Conservation (phyloP, 2,113 vertebrate species). For the Nannobrachium achirus region DNA sequence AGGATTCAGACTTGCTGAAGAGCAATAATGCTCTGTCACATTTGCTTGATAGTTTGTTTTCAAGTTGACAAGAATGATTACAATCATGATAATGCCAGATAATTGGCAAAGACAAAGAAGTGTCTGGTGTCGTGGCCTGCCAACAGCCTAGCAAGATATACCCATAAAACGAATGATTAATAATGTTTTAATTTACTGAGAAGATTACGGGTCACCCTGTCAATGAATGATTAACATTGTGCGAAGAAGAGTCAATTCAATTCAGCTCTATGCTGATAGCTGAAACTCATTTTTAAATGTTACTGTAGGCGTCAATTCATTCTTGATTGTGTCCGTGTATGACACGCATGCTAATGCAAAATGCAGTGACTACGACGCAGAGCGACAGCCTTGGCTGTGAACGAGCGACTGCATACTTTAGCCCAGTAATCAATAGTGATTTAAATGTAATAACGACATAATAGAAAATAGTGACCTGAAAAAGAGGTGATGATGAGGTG, state of each 20-base stretch:
- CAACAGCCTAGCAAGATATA: background rate
- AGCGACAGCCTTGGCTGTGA: background rate
- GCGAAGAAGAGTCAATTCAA: background rate
- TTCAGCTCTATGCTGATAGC: background rate
- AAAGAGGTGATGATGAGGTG: background rate
- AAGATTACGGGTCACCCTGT: background rate
- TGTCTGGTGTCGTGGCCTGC: background rate
- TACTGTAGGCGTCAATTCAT: background rate
- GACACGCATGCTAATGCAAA: background rate
- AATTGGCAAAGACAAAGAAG: background rate
- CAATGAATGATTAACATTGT: background rate
- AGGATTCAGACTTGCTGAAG: background rate
- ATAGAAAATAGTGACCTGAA: background rate
- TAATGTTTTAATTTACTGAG: background rate
- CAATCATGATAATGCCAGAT: conserved; percentile 7
- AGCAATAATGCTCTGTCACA: background rate
- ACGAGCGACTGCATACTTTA: background rate
- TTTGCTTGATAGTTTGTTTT: background rate
- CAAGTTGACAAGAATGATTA: background rate
- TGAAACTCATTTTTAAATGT: conserved; percentile 2
- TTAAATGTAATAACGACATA: no score
- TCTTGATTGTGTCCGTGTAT: background rate
- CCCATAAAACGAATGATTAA: background rate
- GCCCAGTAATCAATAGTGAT: background rate
- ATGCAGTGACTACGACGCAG: background rate